Base-by-base conservation (phyloP, 1,140 invertebrate genomes). In the Bemisia tabaci region DNA sequence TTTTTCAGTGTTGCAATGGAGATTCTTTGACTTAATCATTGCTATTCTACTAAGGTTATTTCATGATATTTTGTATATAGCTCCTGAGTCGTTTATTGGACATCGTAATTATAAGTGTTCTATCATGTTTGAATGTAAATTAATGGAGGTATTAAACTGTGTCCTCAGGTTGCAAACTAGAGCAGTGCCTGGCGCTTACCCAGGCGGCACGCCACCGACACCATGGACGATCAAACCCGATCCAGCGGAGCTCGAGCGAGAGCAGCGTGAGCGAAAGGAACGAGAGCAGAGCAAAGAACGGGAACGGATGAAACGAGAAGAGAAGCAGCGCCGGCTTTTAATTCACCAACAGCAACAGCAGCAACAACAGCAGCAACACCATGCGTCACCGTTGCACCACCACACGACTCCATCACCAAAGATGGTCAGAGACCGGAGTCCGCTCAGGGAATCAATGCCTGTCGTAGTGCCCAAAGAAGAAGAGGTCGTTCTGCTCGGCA, bases 241-340 rank as follows among this genome's bases (percentile, higher is more conserved):
- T 39, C 71, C 68, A 59, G 67, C 63, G n/a, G 65, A 68, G 39
- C 25, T 64, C 24, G 25, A 26, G 65, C 58, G 58, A 60, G 62
- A 60, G 22, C 62, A 22, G 12, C 17, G 33, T 60, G 21, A n/a
- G 11, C 23, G 26, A 25, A 22, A 27, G 22, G 65, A 66, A 27
- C 22, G 58, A 22, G 65, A 67, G 60, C 66, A 76, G 2, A 79
- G 82, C 58, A 70, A 79, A 0, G 79, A 80, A 65, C 73, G 79
- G 21, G 80, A 81, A 68, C 70, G 81, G 48, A 74, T 74, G 63
- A 71, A 79, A 66, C 75, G 81, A 27, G 80, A 81, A 73, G 73
- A 79, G 39, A 79, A 81, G 62, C 77, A 79, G 65, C 70, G 78
- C 9, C 68, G 48, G 77, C 77, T 59, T 80, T 72, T 75, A 75